Conservation (phyloP, 2,113 vertebrate species). For the Brachypteracias leptosomus region DNA sequence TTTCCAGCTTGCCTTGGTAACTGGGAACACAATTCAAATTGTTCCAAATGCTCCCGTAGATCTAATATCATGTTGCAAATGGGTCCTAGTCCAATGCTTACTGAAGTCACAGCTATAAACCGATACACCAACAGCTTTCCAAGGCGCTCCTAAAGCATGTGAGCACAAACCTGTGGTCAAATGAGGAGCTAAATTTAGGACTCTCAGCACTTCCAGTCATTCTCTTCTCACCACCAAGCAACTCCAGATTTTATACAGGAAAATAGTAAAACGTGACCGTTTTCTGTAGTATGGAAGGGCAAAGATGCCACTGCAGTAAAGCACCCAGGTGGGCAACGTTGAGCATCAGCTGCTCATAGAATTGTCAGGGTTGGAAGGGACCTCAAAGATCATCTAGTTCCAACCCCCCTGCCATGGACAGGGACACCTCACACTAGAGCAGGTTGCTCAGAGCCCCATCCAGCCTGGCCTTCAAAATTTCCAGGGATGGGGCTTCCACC, state of each 20-base stretch:
- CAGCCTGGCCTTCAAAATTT: too few species aligned
- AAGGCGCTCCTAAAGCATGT: background rate
- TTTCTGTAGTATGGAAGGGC: background rate
- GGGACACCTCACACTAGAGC: too few species aligned
- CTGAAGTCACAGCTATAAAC: background rate
- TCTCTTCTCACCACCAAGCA: background rate
- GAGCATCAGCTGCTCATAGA: fast-evolving
- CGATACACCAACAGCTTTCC: background rate
- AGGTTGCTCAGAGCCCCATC: too few species aligned
- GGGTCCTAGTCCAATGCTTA: background rate
- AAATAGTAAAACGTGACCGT: background rate
- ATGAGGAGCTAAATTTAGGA: background rate
- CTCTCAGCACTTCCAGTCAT: background rate
- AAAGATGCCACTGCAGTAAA: background rate
- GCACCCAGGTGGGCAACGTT: fast-evolving
- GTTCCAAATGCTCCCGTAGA: background rate
- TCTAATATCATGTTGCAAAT: background rate
- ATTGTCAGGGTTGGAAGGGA: too few species aligned
- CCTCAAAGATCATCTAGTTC: too few species aligned
- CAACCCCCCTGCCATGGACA: too few species aligned
- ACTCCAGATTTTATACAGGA: background rate
- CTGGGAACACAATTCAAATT: background rate
- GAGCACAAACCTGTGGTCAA: background rate
- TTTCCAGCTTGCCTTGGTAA: conserved; percentile 23
- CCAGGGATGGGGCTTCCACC: too few species aligned